These are phyloP conservation scores for Leptopterna dolabrata DNA, from an alignment of 2,888 invertebrate species.

Conservation along the genomic window DNA sequence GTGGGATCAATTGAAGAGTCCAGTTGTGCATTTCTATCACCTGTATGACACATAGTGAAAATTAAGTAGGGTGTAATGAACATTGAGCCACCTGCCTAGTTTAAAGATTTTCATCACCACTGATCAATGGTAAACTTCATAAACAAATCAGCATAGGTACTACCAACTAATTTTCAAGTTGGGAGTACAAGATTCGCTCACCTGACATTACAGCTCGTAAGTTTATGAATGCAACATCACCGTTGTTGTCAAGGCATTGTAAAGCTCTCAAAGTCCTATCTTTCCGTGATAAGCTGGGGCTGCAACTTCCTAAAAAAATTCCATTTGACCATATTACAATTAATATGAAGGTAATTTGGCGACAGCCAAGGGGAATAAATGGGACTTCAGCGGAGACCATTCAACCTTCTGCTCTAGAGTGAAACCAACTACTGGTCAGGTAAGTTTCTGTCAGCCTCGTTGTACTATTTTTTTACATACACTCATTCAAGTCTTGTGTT, in stretches of 20 bases:
- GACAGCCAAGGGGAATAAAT: too few relatives aligned
- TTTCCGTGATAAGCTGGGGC: not conserved
- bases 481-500: too few relatives aligned
- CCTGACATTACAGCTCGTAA: slow-evolving; percentile 25
- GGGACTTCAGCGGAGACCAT: too few relatives aligned
- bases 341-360: too few relatives aligned
- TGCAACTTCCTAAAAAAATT: slow-evolving; percentile 37
- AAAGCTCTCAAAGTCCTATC: slow-evolving; percentile 40
- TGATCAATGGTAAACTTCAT: too few relatives aligned
- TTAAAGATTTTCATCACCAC: too few relatives aligned
- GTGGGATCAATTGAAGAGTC: slow-evolving; percentile 51
- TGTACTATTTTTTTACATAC: too few relatives aligned
- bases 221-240: slow-evolving; percentile 52
- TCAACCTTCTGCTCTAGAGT: too few relatives aligned
- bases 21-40: not conserved
- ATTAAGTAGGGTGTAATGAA: too few relatives aligned
- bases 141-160: not conserved
- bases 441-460: too few relatives aligned
- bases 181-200: not conserved
- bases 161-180: not conserved
- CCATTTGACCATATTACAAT: not conserved
- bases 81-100: too few relatives aligned
- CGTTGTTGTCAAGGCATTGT: slow-evolving; percentile 46
- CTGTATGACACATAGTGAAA: not conserved
- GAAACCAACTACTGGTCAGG: too few relatives aligned